Base-by-base conservation (phyloP, 2,888 invertebrate genomes). In the Zeuzera pyrina region DNA sequence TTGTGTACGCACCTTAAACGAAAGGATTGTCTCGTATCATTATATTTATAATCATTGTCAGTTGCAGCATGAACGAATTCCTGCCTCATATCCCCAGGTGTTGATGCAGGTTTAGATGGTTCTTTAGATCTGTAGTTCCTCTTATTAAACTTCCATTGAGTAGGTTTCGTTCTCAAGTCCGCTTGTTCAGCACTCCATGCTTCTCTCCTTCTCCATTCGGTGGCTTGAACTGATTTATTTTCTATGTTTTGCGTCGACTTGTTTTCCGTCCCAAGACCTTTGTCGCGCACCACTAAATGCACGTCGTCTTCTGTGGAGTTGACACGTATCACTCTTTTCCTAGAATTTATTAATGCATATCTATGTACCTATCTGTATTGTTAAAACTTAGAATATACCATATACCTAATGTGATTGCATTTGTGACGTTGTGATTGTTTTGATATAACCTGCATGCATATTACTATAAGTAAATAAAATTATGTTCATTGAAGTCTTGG, bases 141-240 rank as follows among this genome's bases (percentile, higher is more conserved):
- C 45, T 89, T 87, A 67, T 91, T 90, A 63, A 91, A 91, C 55
- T 89, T 89, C 91, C 91, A 91, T 52, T 89, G 88, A 33, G 87
- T 88, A 46, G 89, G 87, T 60, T 87, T 88, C 49, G 88, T 88
- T 69, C 88, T 85, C 61, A 86, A 79, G 74, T 88, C 88, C 57
- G 85, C 73, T 56, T 86, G 88, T 66, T 92, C 92, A 23, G 93
- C 93, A 55, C 93, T 93, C 94, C 94, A 94, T 15, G 94, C 94
- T 85, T 94, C 93, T 59, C 91, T 87, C 61, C 89, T 84, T 56
- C 89, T 88, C 91, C 91, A 91, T 63, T 91, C 91, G 42, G 88
- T 89, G 51, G 89, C 88, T 86, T 90, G 90, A 65, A 91, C 87
- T 53, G 90, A 88, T 77, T 91, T 91, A 85, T 88, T 90, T 83